phyloP scores from a whole-genome alignment of 1,140 invertebrate genomes.

The Ptiloglossa arizonensis region DNA sequence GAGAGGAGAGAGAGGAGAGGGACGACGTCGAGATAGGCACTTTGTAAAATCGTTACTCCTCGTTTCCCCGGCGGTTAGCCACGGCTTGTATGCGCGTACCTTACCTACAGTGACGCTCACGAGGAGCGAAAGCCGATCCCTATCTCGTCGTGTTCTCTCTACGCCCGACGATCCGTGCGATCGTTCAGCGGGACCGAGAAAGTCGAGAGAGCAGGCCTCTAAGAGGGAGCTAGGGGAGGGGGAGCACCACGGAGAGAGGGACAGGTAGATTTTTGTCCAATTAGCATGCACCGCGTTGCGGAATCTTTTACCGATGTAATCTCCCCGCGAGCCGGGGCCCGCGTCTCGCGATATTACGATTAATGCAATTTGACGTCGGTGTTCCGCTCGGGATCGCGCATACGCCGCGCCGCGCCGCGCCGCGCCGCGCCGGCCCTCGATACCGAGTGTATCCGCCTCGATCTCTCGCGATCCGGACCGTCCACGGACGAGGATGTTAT shows the following conservation, averaged over 20 bases:
- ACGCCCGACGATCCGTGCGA: conserved; percentile 57
- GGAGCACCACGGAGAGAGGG: background rate
- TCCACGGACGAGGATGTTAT: background rate
- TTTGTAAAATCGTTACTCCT: conserved; percentile 70
- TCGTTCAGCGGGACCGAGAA: conserved; percentile 24
- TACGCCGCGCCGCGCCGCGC: no score
- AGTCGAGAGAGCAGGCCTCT: conserved; percentile 3
- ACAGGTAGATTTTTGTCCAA: conserved; percentile 66
- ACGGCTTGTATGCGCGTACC: conserved; percentile 55
- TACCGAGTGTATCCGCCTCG: conserved; percentile 9
- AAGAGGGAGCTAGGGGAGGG: background rate
- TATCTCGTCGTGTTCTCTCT: conserved; percentile 68
- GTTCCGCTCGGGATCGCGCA: conserved; percentile 41
- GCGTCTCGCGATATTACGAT: conserved; percentile 68
- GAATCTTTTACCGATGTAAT: conserved; percentile 66
- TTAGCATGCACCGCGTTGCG: conserved; percentile 69
- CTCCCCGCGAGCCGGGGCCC: conserved; percentile 33
- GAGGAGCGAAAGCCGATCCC: conserved; percentile 70
- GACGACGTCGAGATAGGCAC: conserved; percentile 46
- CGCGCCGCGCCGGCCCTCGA: conserved; percentile 14
- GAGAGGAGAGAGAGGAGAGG: background rate
- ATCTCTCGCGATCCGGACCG: conserved; percentile 30
- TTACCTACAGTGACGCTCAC: conserved; percentile 68
- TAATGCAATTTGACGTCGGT: conserved; percentile 69
- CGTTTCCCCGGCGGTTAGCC: conserved; percentile 57